phyloP scores from a whole-genome alignment of 2,113 vertebrate species.

The Sinocyclocheilus grahami region DNA sequence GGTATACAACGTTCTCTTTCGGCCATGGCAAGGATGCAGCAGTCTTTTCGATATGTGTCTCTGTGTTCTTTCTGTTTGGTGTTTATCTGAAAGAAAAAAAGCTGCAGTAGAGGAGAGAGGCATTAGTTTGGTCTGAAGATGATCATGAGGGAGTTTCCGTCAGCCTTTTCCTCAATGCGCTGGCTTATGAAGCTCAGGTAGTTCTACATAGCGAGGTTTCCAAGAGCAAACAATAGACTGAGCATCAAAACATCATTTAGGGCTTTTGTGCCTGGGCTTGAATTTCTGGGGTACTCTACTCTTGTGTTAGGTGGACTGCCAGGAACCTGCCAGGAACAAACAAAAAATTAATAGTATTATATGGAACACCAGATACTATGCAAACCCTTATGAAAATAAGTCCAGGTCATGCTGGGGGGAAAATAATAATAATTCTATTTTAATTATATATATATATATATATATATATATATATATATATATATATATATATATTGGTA shows the following conservation, averaged over 20 bases:
- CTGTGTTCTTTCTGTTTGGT: slow-evolving; percentile 16
- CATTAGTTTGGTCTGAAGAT: slow-evolving; percentile 30
- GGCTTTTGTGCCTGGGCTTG: neutral
- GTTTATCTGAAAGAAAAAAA: slow-evolving; percentile 40
- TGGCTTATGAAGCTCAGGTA: slow-evolving; percentile 3
- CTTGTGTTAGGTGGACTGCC: slow-evolving; percentile 16
- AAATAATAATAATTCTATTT: no score
- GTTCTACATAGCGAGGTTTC: slow-evolving; percentile 25
- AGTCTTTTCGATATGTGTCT: slow-evolving; percentile 29
- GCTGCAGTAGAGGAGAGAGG: slow-evolving; percentile 49
- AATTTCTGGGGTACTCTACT: neutral
- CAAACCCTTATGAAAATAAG: neutral
- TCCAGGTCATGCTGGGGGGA: neutral
- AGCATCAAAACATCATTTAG: neutral
- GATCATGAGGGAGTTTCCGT: neutral
- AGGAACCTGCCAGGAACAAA: neutral
- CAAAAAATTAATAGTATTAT: neutral
- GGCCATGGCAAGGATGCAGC: neutral
- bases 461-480: no score
- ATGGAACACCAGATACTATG: neutral
- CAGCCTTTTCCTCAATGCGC: slow-evolving; percentile 31
- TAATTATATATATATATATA: no score
- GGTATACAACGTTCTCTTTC: neutral
- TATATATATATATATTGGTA: no score
- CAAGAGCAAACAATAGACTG: slow-evolving; percentile 3